Evolutionary conservation across 23 tunicate species (phyloP).

Genomic region (Clavelina lepadiformis): DNA sequence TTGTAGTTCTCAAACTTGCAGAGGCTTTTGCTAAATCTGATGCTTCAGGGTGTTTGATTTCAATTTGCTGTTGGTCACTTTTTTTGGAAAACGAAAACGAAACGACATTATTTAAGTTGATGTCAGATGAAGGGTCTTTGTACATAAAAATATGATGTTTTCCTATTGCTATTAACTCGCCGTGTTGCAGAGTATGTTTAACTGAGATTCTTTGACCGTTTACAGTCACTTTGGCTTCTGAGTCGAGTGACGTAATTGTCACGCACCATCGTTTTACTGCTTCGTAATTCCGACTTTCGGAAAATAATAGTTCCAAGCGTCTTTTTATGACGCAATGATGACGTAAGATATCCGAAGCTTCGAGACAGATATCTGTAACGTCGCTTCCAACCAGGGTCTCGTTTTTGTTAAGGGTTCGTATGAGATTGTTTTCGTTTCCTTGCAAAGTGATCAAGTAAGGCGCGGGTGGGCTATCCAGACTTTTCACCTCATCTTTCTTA

Average conservation of each 20-base stretch:
- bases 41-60: too few species aligned
- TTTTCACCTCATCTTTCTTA: constrained; percentile 6
- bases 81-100: constrained; percentile 4
- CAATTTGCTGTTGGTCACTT: constrained; percentile 4
- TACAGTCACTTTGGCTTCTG: constrained; percentile 47
- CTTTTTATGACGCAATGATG: constrained; percentile 86
- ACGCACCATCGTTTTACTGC: constrained; percentile 60
- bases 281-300: constrained; percentile 13
- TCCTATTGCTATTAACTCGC: constrained; percentile 69
- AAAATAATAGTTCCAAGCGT: constrained; percentile 21
- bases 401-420: constrained; percentile 16
- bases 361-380: constrained; percentile 22
- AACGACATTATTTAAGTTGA: constrained; percentile 25
- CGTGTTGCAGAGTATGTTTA: constrained; percentile 55
- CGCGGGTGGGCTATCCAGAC: constrained; percentile 14
- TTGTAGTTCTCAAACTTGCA: constrained; percentile 1
- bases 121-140: constrained; percentile 76
- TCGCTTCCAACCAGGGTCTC: constrained; percentile 52
- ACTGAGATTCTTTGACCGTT: constrained; percentile 36
- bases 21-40: constrained; percentile 2
- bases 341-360: constrained; percentile 35
- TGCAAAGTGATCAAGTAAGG: constrained; percentile 75
- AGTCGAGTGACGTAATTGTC: constrained; percentile 36
- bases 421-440: constrained; percentile 43
- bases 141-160: constrained; percentile 62